Conservation (phyloP, 2,888 invertebrate genomes). For the Metellina segmentata region DNA sequence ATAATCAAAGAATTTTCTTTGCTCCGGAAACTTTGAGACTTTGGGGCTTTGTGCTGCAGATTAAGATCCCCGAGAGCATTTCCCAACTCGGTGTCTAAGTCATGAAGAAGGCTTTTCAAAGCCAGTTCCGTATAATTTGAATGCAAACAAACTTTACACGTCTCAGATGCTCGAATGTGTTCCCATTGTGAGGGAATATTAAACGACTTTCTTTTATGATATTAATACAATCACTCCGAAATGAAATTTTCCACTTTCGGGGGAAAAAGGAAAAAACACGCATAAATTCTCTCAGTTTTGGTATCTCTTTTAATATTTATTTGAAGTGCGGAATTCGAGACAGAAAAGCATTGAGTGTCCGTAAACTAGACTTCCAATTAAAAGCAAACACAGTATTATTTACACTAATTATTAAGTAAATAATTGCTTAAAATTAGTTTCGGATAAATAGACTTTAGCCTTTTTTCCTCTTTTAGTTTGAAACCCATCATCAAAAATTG, state of each 20-base stretch:
- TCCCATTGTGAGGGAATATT: conserved; percentile 16
- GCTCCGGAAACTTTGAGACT: conserved; percentile 35
- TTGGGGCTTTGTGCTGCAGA: conserved; percentile 47
- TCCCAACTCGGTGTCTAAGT: conserved; percentile 30
- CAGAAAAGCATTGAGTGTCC: not conserved
- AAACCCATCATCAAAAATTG: no score
- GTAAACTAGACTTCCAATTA: not conserved
- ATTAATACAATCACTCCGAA: not conserved
- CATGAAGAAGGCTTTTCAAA: not conserved
- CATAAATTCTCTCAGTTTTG: not conserved
- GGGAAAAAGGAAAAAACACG: not conserved
- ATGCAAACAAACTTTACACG: conserved; percentile 51
- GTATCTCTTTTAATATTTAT: not conserved
- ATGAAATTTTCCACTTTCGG: not conserved
- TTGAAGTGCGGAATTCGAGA: not conserved
- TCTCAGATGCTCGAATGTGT: not conserved
- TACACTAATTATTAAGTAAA: not conserved
- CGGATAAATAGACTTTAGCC: not conserved
- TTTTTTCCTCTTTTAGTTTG: not conserved
- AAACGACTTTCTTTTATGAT: conserved; percentile 2
- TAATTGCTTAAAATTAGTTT: not conserved
- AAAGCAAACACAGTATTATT: not conserved
- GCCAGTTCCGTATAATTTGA: conserved; percentile 41
- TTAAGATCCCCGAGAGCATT: conserved; percentile 10
- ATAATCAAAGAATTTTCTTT: conserved; percentile 60